phyloP scores from a whole-genome alignment of 2,888 invertebrate genomes.

The Ophioninae sp. region DNA sequence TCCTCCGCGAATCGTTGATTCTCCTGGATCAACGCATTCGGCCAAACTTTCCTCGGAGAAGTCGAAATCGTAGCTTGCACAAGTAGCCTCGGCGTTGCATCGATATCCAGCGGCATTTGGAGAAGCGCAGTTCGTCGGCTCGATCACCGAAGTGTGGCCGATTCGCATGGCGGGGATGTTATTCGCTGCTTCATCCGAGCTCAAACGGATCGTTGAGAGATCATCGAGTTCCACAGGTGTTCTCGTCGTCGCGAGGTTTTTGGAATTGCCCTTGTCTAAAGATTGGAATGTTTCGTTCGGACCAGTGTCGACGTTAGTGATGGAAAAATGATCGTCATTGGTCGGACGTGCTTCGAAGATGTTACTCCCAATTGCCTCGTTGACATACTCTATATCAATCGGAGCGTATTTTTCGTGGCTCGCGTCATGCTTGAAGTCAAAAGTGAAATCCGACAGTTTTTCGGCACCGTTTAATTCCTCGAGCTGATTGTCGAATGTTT shows the following conservation, averaged over 20 bases:
- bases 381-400: slow-evolving; percentile 46
- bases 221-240: slow-evolving; percentile 37
- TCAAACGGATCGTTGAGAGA: slow-evolving; percentile 14
- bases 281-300: slow-evolving; percentile 40
- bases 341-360: slow-evolving; percentile 4
- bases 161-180: neutral
- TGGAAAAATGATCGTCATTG: slow-evolving; percentile 8
- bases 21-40: slow-evolving; percentile 3
- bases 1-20: slow-evolving; percentile 22
- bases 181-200: slow-evolving; percentile 15
- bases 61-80: slow-evolving; percentile 19
- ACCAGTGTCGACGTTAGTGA: slow-evolving; percentile 3
- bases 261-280: slow-evolving; percentile 23
- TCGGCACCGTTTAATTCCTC: slow-evolving; percentile 56
- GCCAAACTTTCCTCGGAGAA: slow-evolving; percentile 4
- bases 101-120: slow-evolving; percentile 50
- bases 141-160: slow-evolving; percentile 9
- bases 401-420: slow-evolving; percentile 45
- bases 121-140: slow-evolving; percentile 62
- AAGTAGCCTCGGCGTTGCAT: slow-evolving; percentile 9
- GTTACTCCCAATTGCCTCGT: slow-evolving; percentile 47
- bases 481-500: slow-evolving; percentile 48
- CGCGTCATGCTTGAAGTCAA: slow-evolving; percentile 60
- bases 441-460: slow-evolving; percentile 66
- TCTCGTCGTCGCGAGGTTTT: slow-evolving; percentile 40